phyloP scores from a whole-genome alignment of 2,797 vertebrate genomes.

The Phrynocephalus forsythii region DNA sequence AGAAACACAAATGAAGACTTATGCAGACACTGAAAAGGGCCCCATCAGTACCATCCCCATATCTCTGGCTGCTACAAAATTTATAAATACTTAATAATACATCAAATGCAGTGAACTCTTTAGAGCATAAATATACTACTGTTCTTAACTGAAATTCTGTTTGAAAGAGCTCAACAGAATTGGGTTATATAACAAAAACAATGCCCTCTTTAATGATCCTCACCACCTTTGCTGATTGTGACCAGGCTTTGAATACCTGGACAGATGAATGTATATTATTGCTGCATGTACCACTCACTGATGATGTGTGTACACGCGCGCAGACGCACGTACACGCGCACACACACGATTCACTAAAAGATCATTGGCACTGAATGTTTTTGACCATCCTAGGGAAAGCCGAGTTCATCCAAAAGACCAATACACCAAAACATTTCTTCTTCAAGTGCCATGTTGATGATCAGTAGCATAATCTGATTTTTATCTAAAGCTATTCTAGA shows the following conservation, averaged over 20 bases:
- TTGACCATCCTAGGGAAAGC: background rate
- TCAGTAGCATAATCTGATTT: too few relatives aligned
- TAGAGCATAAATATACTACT: background rate
- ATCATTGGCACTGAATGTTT: background rate
- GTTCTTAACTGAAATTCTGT: slow-evolving; percentile 13
- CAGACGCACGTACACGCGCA: too few relatives aligned
- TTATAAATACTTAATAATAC: slow-evolving; percentile 30
- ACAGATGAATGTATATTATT: background rate
- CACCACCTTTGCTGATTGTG: background rate
- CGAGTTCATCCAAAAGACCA: background rate
- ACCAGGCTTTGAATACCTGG: too few relatives aligned
- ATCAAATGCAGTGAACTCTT: slow-evolving; percentile 20
- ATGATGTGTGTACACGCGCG: too few relatives aligned
- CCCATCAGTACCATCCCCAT: background rate
- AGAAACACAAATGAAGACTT: background rate
- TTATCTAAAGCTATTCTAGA: too few relatives aligned
- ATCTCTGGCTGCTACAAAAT: slow-evolving; percentile 22
- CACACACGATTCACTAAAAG: background rate
- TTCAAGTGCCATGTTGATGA: too few relatives aligned
- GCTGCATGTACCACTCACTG: background rate
- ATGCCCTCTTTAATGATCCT: background rate
- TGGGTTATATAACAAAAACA: slow-evolving; percentile 4
- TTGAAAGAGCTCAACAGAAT: slow-evolving; percentile 7
- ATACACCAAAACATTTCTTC: background rate
- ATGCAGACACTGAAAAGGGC: background rate